Conservation (phyloP, 2,888 invertebrate species). For the Tanaodytes sp. region DNA sequence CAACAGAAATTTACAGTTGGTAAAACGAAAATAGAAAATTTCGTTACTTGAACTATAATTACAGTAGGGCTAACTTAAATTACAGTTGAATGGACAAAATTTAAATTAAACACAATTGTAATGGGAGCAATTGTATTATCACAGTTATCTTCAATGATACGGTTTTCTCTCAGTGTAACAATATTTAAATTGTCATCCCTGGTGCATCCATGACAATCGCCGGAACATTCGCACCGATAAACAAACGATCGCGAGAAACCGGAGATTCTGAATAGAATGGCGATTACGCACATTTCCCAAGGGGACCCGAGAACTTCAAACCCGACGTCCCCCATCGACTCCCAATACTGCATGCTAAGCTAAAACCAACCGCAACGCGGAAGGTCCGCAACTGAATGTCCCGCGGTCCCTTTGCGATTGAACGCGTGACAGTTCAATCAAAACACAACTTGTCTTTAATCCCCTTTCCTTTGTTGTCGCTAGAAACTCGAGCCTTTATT, state of each 20-base stretch:
- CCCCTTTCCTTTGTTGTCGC: conserved; percentile 37
- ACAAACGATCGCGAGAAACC: conserved; percentile 61
- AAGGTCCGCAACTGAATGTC: conserved; percentile 44
- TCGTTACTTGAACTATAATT: too few relatives aligned
- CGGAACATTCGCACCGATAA: conserved; percentile 57
- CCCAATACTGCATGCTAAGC: conserved; percentile 23
- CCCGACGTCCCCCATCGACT: conserved; percentile 21
- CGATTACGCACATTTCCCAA: conserved; percentile 72
- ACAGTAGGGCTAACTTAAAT: too few relatives aligned
- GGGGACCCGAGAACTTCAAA: conserved; percentile 62
- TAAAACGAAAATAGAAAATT: too few relatives aligned
- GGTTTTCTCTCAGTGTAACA: too few relatives aligned
- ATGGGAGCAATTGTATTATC: too few relatives aligned
- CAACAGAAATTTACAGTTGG: too few relatives aligned
- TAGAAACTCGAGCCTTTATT: too few relatives aligned
- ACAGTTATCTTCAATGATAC: too few relatives aligned
- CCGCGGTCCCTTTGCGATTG: conserved; percentile 53
- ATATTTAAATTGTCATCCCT: conserved; percentile 44
- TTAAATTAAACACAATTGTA: too few relatives aligned
- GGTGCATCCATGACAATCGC: conserved; percentile 42
- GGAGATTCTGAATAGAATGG: conserved; percentile 63
- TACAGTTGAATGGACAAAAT: too few relatives aligned
- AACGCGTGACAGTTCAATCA: conserved; percentile 49
- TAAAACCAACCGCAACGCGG: conserved; percentile 42
- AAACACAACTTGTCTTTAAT: conserved; percentile 42